A percentile compares a stretch with the other conserved stretches of the same genome.
Conservation (phyloP, 2,888 invertebrate species). For the Tridacna crocea region DNA sequence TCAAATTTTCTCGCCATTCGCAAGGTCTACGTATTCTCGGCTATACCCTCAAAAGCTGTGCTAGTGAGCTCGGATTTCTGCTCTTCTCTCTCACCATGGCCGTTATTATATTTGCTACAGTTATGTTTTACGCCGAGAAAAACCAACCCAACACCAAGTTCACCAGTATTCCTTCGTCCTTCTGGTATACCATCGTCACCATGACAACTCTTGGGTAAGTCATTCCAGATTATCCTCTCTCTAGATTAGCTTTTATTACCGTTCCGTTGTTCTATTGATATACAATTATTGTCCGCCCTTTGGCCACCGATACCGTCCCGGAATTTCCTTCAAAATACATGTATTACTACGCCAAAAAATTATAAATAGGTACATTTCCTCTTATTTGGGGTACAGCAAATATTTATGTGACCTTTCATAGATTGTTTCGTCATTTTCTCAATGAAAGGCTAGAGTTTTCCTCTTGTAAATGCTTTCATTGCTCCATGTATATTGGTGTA, state of each 20-base stretch:
- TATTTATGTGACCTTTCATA: too few species aligned
- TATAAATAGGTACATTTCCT: too few species aligned
- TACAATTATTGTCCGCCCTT: background rate
- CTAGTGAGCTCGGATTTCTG: slow-evolving; percentile 99
- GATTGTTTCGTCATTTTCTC: too few species aligned
- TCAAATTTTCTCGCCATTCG: slow-evolving; percentile 99
- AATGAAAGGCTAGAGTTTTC: too few species aligned
- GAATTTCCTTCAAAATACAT: too few species aligned
- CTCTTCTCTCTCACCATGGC: slow-evolving; percentile 99
- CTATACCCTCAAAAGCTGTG: slow-evolving; percentile 99
- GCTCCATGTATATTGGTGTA: background rate
- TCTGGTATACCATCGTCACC: slow-evolving; percentile 99
- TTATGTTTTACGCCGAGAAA: slow-evolving; percentile 99
- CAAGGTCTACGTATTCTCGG: slow-evolving; percentile 99
- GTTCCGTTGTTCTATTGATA: slow-evolving; percentile 17
- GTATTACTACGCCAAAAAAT: too few species aligned
- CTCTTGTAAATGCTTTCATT: too few species aligned
- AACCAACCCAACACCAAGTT: slow-evolving; percentile 98
- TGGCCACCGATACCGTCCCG: too few species aligned
- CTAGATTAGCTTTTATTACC: slow-evolving; percentile 23
- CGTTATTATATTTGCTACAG: slow-evolving; percentile 99
- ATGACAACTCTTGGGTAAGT: slow-evolving; percentile 99
- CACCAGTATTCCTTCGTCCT: slow-evolving; percentile 99
- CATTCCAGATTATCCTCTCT: slow-evolving; percentile 29
- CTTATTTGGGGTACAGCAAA: too few species aligned